phyloP scores from a whole-genome alignment of 2,888 invertebrate species.

The Tridacna crocea region DNA sequence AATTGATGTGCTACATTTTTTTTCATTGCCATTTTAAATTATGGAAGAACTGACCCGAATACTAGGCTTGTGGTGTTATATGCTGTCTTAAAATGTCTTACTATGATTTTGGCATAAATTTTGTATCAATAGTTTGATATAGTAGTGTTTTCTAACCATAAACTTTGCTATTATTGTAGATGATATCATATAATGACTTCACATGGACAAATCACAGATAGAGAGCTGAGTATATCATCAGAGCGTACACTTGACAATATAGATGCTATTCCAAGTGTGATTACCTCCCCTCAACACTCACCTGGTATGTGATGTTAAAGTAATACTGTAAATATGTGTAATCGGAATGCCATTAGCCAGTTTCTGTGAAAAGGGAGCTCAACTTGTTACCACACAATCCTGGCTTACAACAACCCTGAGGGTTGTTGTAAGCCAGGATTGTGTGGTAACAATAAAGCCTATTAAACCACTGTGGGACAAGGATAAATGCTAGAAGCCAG shows the following conservation, averaged over 20 bases:
- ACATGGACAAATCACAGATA: slow-evolving; percentile 21
- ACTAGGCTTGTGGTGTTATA: too few relatives aligned
- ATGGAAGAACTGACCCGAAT: too few relatives aligned
- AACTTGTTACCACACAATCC: too few relatives aligned
- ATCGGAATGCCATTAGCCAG: neutral
- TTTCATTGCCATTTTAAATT: too few relatives aligned
- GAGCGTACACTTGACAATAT: slow-evolving; percentile 71
- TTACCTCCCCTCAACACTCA: slow-evolving; percentile 55
- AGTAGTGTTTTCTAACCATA: too few relatives aligned
- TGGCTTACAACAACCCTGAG: too few relatives aligned
- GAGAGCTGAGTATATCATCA: slow-evolving; percentile 68
- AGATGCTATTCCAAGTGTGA: slow-evolving; percentile 61
- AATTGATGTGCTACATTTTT: too few relatives aligned
- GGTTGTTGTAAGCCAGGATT: too few relatives aligned
- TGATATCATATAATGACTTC: slow-evolving; percentile 19
- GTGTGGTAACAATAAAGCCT: too few relatives aligned
- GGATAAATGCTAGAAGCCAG: too few relatives aligned
- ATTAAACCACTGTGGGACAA: too few relatives aligned
- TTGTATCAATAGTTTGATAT: too few relatives aligned
- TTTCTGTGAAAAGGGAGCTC: neutral
- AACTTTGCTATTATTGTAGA: neutral
- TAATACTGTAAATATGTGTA: neutral
- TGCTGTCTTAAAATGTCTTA: neutral
- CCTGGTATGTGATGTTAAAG: slow-evolving; percentile 21
- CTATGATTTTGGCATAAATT: neutral